phyloP scores from a whole-genome alignment of 1,140 invertebrate genomes.

The Lordiphosa clarofinis region DNA sequence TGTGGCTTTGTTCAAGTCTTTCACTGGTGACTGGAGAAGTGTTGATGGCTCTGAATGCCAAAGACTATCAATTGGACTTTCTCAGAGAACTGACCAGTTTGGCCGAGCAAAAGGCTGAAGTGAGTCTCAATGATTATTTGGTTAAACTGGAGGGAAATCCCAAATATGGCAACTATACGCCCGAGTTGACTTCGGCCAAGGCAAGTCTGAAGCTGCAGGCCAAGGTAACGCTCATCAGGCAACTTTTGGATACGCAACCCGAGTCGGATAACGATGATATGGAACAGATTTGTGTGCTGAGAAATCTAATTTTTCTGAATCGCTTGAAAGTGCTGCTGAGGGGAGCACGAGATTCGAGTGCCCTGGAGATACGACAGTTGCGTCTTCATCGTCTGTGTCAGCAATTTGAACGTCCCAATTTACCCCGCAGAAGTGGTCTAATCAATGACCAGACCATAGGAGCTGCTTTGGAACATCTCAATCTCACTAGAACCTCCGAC shows the following conservation, averaged over 20 bases:
- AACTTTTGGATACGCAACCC: slow-evolving; percentile 44
- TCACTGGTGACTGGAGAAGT: neutral
- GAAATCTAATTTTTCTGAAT: slow-evolving; percentile 55
- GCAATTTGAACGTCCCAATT: slow-evolving; percentile 40
- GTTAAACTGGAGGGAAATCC: slow-evolving; percentile 19
- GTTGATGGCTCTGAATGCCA: slow-evolving; percentile 24
- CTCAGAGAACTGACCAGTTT: slow-evolving; percentile 26
- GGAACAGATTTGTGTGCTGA: slow-evolving; percentile 48
- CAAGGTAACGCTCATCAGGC: slow-evolving; percentile 64
- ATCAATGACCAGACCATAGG: slow-evolving; percentile 45
- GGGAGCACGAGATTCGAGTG: slow-evolving; percentile 43
- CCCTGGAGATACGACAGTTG: slow-evolving; percentile 61
- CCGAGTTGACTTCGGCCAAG: slow-evolving; percentile 20
- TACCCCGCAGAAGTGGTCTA: slow-evolving; percentile 7
- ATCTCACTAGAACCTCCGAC: slow-evolving; percentile 23
- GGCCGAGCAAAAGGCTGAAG: slow-evolving; percentile 31
- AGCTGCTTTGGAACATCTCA: slow-evolving; percentile 46
- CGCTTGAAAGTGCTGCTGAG: slow-evolving; percentile 42
- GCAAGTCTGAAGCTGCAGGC: slow-evolving; percentile 20
- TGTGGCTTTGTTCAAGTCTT: slow-evolving; percentile 10
- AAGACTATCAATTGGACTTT: slow-evolving; percentile 54
- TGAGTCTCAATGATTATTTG: slow-evolving; percentile 47
- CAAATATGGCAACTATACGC: slow-evolving; percentile 35
- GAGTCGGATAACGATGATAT: slow-evolving; percentile 26
- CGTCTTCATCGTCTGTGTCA: slow-evolving; percentile 59